Conservation (phyloP, 2,797 vertebrate species). For the Poeciliopsis turneri region DNA sequence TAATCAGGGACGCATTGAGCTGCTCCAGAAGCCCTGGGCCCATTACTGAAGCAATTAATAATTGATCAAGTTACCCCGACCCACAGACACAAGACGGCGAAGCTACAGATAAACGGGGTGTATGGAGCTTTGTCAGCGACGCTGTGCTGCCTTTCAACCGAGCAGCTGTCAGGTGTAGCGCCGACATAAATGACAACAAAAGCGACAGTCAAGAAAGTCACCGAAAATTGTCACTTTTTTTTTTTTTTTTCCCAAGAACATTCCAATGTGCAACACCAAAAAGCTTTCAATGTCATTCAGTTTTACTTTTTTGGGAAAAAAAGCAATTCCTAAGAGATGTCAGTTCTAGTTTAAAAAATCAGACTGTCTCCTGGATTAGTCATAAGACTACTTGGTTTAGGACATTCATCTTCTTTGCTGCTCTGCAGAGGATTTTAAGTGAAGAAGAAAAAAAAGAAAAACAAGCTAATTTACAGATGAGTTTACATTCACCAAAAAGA, state of each 20-base stretch:
- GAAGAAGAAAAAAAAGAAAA: constrained; percentile 10
- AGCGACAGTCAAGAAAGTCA: not conserved
- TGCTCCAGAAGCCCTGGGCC: constrained; percentile 59
- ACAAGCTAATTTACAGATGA: not conserved
- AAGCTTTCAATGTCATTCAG: not conserved
- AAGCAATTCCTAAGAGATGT: not conserved
- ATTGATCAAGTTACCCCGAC: constrained; percentile 63
- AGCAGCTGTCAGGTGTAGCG: not conserved
- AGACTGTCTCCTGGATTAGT: not conserved
- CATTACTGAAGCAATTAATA: constrained; percentile 73
- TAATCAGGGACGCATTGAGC: constrained; percentile 64
- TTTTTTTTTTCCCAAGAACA: not conserved
- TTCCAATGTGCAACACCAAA: not conserved
- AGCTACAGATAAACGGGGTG: constrained; percentile 20
- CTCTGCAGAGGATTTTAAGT: not conserved
- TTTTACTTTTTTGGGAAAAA: not conserved
- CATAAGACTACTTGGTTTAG: not conserved
- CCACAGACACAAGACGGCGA: constrained; percentile 17
- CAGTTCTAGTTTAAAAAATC: constrained; percentile 2
- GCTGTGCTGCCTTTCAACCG: not conserved
- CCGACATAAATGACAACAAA: not conserved
- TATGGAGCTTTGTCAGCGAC: constrained; percentile 31
- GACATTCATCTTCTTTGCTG: not conserved
- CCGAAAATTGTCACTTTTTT: not conserved
- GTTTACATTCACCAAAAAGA: not conserved